phyloP scores from a whole-genome alignment of 2,888 invertebrate genomes.

The Prenolepis imparis region DNA sequence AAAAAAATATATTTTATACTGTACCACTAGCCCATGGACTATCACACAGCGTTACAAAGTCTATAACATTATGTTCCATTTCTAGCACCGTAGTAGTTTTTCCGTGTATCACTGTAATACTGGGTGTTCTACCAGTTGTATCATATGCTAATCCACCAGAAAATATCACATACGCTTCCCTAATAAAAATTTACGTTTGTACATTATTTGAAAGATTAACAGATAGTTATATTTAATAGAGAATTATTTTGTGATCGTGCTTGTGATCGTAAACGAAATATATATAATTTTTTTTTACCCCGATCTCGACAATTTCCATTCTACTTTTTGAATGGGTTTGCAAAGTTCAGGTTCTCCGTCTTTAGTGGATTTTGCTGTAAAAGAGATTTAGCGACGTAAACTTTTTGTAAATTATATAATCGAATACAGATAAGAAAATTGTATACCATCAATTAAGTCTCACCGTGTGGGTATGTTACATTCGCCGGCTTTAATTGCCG shows the following conservation, averaged over 20 bases:
- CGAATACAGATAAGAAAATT: neutral
- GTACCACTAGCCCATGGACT: slow-evolving; percentile 97
- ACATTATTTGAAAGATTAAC: slow-evolving; percentile 27
- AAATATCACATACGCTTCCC: slow-evolving; percentile 98
- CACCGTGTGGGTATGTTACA: slow-evolving; percentile 97
- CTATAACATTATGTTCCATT: slow-evolving; percentile 99
- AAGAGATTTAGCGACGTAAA: neutral
- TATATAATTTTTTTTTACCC: slow-evolving; percentile 89
- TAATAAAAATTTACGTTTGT: slow-evolving; percentile 80
- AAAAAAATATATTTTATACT: slow-evolving; percentile 71
- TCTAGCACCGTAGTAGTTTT: slow-evolving; percentile 99
- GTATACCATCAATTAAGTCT: slow-evolving; percentile 78
- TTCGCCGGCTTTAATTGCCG: slow-evolving; percentile 93
- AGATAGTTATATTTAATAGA: neutral
- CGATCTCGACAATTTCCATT: slow-evolving; percentile 96
- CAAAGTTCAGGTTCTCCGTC: slow-evolving; percentile 97
- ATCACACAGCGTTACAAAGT: slow-evolving; percentile 98
- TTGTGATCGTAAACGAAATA: slow-evolving; percentile 11
- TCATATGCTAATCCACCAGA: slow-evolving; percentile 98
- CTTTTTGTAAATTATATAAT: neutral
- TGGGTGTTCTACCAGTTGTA: slow-evolving; percentile 95
- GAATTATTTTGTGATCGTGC: neutral
- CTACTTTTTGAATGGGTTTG: slow-evolving; percentile 97
- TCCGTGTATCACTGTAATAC: slow-evolving; percentile 98
- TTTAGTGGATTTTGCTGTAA: slow-evolving; percentile 95